Base-by-base conservation (phyloP, 2,888 invertebrate species). In the Stenoptilia bipunctidactyla region DNA sequence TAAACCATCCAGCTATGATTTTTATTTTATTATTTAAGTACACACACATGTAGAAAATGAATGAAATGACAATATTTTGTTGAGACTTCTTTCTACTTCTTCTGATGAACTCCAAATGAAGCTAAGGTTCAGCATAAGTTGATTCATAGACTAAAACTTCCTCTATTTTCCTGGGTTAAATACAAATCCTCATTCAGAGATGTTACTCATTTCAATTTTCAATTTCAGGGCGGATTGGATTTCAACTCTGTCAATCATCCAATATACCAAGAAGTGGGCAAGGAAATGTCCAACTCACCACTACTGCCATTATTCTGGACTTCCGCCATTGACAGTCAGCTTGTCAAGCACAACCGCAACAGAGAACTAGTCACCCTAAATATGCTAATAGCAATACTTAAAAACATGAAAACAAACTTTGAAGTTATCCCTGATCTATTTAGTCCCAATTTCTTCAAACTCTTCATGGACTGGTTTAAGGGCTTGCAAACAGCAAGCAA, bases 401-500 rank as follows among this genome's bases (percentile, higher is more conserved):
- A 68, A 42, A 80, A 82, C 46, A 55, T 86, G 34, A 56, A 73
- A 15, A 75, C 85, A 27, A 85, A 85, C 53, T 57, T 65, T 35
- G 54, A 63, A 39, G 47, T 72, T 1, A 72, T 90, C 46, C 87
- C 89, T 1, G 71, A 84, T 9, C 56, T 92, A 13, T 65, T 92
- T 8, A 87, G 89, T 34, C 74, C 85, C 36, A 89, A 90, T 53
- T 90, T 90, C 51, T 76, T 92, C 36, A 86, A 85, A 51, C 80
- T 89, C 45, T 86, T 89, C 42, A 68, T 91, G 50, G 86, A 85
- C 44, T 87, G 88, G 70, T 88, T 89, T 46, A 87, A 87, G 62
- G 86, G 82, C 3, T 69, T 85, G 10, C 86, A 85, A 53, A 86
- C 80, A 30, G 86, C 86, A 36, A 84, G 85, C 41, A 85, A 85